Conservation (phyloP, 1,140 invertebrate genomes). For the Zaprionus africanus region DNA sequence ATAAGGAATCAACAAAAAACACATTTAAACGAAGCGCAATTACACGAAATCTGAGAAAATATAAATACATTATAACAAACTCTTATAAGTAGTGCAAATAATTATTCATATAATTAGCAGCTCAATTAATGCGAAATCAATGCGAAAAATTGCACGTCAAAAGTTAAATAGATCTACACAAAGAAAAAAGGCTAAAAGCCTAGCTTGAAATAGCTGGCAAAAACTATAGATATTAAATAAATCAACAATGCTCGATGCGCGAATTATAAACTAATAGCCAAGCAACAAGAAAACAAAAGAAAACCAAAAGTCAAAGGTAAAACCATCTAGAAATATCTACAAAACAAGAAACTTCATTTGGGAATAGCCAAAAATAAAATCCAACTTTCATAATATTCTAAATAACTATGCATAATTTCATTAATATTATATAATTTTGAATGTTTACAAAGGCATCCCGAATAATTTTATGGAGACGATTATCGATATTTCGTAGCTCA, state of each 20-base stretch:
- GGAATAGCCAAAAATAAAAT: background rate
- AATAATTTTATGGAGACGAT: too few relatives aligned
- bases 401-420: background rate
- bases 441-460: background rate
- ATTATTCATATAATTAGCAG: constrained; percentile 46
- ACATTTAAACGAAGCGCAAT: constrained; percentile 37
- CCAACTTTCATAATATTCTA: background rate
- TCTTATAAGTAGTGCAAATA: constrained; percentile 32
- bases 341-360: background rate
- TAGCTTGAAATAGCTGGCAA: background rate
- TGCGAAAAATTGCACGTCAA: constrained; percentile 34
- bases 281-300: background rate
- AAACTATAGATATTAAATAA: background rate
- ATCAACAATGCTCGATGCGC: background rate
- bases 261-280: background rate
- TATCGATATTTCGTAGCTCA: constrained; percentile 1
- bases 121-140: constrained; percentile 36
- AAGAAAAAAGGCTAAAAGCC: background rate
- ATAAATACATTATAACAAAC: constrained; percentile 13
- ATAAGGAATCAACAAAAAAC: constrained; percentile 14
- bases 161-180: constrained; percentile 7
- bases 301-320: background rate
- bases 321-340: background rate
- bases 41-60: constrained; percentile 40
- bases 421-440: background rate